phyloP scores from a whole-genome alignment of 2,797 vertebrate genomes.

The Nyctalus aviator region DNA sequence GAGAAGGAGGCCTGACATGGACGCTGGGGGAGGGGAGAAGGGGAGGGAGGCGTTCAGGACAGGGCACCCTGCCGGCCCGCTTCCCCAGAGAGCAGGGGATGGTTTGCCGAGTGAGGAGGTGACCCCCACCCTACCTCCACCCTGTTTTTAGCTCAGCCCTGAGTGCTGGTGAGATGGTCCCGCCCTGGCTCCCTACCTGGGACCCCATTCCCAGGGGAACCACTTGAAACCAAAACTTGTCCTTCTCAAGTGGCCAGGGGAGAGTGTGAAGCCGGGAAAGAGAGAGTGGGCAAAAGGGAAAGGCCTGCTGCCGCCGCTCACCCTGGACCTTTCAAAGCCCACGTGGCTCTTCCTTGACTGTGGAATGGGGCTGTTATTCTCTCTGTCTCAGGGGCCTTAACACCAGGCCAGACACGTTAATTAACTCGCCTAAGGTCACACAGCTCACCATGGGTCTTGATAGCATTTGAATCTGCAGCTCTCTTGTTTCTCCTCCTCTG shows the following conservation, averaged over 20 bases:
- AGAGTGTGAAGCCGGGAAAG: slow-evolving; percentile 55
- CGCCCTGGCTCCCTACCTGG: background rate
- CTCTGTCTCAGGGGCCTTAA: background rate
- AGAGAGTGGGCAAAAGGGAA: slow-evolving; percentile 62
- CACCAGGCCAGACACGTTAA: background rate
- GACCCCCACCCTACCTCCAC: background rate
- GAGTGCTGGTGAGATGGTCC: background rate
- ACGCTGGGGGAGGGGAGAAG: slow-evolving; percentile 77
- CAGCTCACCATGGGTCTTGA: background rate
- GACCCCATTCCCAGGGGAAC: slow-evolving; percentile 28
- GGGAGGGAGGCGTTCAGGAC: slow-evolving; percentile 62
- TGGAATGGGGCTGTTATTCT: accelerated
- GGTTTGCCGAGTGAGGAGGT: background rate
- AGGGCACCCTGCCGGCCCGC: slow-evolving; percentile 68
- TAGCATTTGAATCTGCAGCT: background rate
- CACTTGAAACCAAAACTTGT: slow-evolving; percentile 79
- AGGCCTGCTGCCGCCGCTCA: background rate
- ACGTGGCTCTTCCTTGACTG: accelerated
- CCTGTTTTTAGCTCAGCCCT: slow-evolving; percentile 65
- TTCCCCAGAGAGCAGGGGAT: background rate
- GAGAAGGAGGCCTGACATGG: slow-evolving; percentile 70
- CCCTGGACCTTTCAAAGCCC: no score
- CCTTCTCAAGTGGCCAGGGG: slow-evolving; percentile 71
- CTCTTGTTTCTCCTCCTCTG: background rate
- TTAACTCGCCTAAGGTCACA: background rate